These are phyloP conservation scores for Cassiopea andromeda DNA, from an alignment of 30 jellyfish, hydroid and myxozoan species.

Conservation along the genomic window DNA sequence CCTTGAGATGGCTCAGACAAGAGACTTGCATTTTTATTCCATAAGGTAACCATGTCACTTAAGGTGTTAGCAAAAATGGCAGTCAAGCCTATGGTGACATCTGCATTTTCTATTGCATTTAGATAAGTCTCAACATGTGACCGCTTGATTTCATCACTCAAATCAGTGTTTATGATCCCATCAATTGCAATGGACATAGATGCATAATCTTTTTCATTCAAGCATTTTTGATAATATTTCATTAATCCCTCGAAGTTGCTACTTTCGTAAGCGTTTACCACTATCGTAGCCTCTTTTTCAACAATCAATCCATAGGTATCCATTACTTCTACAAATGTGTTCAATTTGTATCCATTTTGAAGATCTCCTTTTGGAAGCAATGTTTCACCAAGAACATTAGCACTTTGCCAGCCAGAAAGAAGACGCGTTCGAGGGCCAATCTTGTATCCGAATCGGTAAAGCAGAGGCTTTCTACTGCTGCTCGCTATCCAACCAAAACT, in stretches of 20 bases:
- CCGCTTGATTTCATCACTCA: slow-evolving; percentile 22
- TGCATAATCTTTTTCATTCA: background rate
- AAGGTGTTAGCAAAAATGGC: slow-evolving; percentile 8
- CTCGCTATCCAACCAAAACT: slow-evolving; percentile 45
- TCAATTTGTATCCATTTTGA: slow-evolving; percentile 13
- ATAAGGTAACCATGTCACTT: slow-evolving; percentile 2
- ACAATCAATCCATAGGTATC: slow-evolving; percentile 29
- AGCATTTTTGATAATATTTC: background rate
- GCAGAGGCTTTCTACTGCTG: slow-evolving; percentile 19
- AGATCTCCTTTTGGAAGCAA: slow-evolving; percentile 41
- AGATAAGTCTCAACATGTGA: slow-evolving; percentile 18
- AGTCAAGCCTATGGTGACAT: slow-evolving; percentile 17
- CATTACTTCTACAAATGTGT: slow-evolving; percentile 30
- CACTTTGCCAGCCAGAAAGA: slow-evolving; percentile 49
- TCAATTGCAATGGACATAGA: slow-evolving; percentile 23
- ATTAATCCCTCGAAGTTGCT: slow-evolving; percentile 1
- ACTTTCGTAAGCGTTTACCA: slow-evolving; percentile 7
- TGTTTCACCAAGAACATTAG: slow-evolving; percentile 16
- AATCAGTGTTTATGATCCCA: slow-evolving; percentile 28
- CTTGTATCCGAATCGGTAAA: slow-evolving; percentile 45
- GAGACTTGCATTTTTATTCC: slow-evolving; percentile 1
- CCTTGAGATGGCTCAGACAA: slow-evolving; percentile 5
- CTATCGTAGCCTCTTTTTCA: slow-evolving; percentile 5
- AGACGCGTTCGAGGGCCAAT: slow-evolving; percentile 1
- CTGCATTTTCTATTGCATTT: background rate